Conservation (phyloP, 53 echinoderm and acorn worm genomes). For the Stichopus horrens region DNA sequence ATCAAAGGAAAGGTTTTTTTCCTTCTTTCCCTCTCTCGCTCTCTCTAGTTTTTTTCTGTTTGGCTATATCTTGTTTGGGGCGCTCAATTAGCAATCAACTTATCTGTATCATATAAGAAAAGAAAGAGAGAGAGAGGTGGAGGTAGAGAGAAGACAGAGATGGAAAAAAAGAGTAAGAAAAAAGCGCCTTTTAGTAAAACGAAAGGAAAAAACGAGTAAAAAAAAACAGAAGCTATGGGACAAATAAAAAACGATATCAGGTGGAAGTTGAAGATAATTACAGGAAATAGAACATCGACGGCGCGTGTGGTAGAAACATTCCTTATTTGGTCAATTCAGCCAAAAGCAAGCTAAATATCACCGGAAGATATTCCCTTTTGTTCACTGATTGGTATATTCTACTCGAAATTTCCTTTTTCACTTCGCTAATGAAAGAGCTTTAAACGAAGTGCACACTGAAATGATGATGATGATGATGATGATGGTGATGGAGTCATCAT, state of each 20-base stretch:
- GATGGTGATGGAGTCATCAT: background rate
- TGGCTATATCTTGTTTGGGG: constrained; percentile 38
- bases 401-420: background rate
- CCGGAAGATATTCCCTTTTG: constrained; percentile 39
- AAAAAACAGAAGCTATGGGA: background rate
- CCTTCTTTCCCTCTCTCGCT: background rate
- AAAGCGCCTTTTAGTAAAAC: constrained; percentile 22
- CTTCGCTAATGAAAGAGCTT: background rate
- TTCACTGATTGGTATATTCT: background rate
- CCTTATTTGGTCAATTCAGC: constrained; percentile 31
- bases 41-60: background rate
- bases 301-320: constrained; percentile 43
- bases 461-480: background rate
- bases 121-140: too few species aligned
- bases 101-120: background rate
- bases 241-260: constrained; percentile 34
- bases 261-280: constrained; percentile 30
- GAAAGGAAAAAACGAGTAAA: background rate
- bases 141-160: too few species aligned
- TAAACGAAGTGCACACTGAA: background rate
- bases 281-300: constrained; percentile 39
- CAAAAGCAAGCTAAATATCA: constrained; percentile 16
- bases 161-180: background rate
- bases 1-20: background rate
- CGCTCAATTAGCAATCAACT: constrained; percentile 33